Base-by-base conservation (phyloP, 1,140 invertebrate genomes). In the Scaptodrosophila lebanonensis region DNA sequence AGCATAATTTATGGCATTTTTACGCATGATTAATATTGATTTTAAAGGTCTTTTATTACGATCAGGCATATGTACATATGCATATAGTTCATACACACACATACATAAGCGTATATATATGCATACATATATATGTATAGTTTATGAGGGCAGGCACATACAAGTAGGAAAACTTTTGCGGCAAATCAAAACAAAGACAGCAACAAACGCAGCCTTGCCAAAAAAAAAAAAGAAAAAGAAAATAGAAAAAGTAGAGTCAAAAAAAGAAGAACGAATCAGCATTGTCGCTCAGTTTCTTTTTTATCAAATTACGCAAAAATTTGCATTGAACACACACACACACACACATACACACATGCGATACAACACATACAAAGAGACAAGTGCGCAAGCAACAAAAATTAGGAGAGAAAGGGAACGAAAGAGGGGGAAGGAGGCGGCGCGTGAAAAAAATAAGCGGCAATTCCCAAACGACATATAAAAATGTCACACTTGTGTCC, bases 1-100 rank as follows among this genome's bases (percentile, higher is more conserved):
- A 53, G 60, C 66, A 44, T 70, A 83, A 82, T 83, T 82, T 68
- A 83, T 82, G 63, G 66, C 63, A 83, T 76, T 83, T 71, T 43
- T 58, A 58, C 66, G 76, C 75, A 82, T 84, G 83, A 84, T 84
- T 84, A 77, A 84, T 84, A 73, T 77, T 57, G 68, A 84, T 84
- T 84, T 84, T 62, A 84, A 62, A 83, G 82, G 66, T 63, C 57
- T 54, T 70, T 67, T 58, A 61, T 69, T 47, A 43, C 49, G 56
- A 33, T 16, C 47, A 17, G 4, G 12, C 36, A 30, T 16, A 42
- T 18, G 32, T 30, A 40, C 12, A 49, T 3, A 22, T n/a, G 7
- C 13, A 4, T 22, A 17, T 25, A 32, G 30, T 8, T 18, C 38
- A 11, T 6, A 20, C 11, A 45, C n/a, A 49, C 8, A 62, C 6